These are phyloP conservation scores for Monochamus saltuarius DNA, from an alignment of 1,140 invertebrate species.

Conservation along the genomic window DNA sequence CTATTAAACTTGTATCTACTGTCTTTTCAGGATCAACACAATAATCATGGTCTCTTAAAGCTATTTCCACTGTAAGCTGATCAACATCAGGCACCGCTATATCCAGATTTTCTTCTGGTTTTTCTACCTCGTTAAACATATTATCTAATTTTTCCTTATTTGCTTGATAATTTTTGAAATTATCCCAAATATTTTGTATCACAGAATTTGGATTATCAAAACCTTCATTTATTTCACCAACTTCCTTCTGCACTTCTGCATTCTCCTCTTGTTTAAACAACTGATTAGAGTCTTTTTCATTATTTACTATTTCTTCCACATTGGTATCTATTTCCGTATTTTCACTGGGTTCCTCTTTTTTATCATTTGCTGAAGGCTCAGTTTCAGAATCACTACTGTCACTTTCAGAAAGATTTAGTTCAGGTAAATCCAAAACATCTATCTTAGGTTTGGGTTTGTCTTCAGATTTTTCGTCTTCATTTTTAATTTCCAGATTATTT, in stretches of 20 bases:
- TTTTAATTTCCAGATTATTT: conserved; percentile 31
- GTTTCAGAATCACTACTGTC: conserved; percentile 73
- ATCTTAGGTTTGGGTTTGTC: conserved; percentile 64
- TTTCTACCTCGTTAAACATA: conserved; percentile 28
- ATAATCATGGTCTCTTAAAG: conserved; percentile 59
- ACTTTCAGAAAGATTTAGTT: conserved; percentile 78
- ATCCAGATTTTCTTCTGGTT: neutral
- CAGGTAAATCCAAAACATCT: conserved; percentile 72
- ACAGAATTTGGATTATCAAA: conserved; percentile 48
- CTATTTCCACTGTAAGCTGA: conserved; percentile 40
- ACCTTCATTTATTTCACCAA: conserved; percentile 6
- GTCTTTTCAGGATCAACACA: conserved; percentile 44
- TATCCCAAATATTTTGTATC: conserved; percentile 78
- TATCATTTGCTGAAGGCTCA: conserved; percentile 46
- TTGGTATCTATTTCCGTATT: conserved; percentile 8
- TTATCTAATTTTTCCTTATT: conserved; percentile 55
- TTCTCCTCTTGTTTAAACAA: neutral
- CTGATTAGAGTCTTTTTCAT: conserved; percentile 16
- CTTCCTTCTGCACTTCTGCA: too few relatives aligned
- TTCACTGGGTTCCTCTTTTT: too few relatives aligned
- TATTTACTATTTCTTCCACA: conserved; percentile 9
- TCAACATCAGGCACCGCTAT: conserved; percentile 6
- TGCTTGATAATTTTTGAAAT: conserved; percentile 71
- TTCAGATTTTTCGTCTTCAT: conserved; percentile 58
- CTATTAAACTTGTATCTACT: conserved; percentile 35